phyloP scores from a whole-genome alignment of 1,140 invertebrate genomes.

The Cydia amplana region DNA sequence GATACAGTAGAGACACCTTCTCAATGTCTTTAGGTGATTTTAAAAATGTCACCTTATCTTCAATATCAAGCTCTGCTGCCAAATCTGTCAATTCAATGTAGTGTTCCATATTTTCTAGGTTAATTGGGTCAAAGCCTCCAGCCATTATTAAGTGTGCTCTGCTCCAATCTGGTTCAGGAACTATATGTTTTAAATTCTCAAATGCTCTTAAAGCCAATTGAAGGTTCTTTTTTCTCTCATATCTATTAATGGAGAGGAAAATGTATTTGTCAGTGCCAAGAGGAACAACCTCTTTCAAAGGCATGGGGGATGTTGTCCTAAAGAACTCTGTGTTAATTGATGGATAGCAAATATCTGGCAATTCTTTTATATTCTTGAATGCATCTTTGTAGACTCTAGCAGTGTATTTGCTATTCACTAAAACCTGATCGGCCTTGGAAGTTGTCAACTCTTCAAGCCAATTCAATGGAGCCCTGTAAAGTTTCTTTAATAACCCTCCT shows the following conservation, averaged over 20 bases:
- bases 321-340: constrained; percentile 92
- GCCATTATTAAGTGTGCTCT: constrained; percentile 93
- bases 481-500: constrained; percentile 84
- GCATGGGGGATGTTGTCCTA: constrained; percentile 80
- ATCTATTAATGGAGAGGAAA: constrained; percentile 97
- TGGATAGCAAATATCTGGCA: constrained; percentile 95
- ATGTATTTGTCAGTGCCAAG: constrained; percentile 81
- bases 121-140: constrained; percentile 96
- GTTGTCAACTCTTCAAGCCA: constrained; percentile 96
- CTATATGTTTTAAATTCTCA: constrained; percentile 81
- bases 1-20: constrained; percentile 89
- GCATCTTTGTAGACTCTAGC: constrained; percentile 90
- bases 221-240: constrained; percentile 98
- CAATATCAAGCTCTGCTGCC: constrained; percentile 83
- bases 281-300: constrained; percentile 75
- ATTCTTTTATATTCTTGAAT: constrained; percentile 85
- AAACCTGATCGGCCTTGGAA: constrained; percentile 89
- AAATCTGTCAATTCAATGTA: constrained; percentile 88
- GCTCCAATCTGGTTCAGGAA: constrained; percentile 81
- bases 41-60: constrained; percentile 89
- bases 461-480: constrained; percentile 95
- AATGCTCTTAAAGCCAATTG: constrained; percentile 91
- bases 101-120: constrained; percentile 94
- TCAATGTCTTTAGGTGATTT: constrained; percentile 91
- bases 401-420: constrained; percentile 98